Evolutionary conservation across 1,140 invertebrate genomes (phyloP).

Genomic region (Oncopeltus fasciatus): DNA sequence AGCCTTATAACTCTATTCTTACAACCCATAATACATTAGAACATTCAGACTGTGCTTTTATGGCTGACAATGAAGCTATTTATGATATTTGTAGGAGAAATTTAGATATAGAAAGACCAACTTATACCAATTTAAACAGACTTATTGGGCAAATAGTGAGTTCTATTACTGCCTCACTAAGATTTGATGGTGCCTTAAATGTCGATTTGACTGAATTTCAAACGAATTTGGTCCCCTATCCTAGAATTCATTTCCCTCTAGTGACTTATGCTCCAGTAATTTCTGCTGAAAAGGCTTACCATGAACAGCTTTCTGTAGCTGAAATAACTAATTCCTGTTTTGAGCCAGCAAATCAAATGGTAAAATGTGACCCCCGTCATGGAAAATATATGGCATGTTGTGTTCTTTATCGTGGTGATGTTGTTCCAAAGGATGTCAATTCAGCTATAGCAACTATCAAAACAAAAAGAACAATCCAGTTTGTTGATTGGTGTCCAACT

Average conservation of each 20-base stretch:
- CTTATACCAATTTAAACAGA: conserved; percentile 63
- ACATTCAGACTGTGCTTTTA: conserved; percentile 75
- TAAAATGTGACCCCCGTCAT: conserved; percentile 66
- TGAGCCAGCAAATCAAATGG: conserved; percentile 60
- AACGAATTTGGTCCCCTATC: conserved; percentile 35
- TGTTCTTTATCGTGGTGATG: conserved; percentile 53
- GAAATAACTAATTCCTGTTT: conserved; percentile 58
- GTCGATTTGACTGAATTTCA: conserved; percentile 83
- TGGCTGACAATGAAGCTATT: conserved; percentile 83
- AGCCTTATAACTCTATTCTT: conserved; percentile 77
- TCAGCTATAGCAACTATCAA: conserved; percentile 64
- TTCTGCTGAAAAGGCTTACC: conserved; percentile 45
- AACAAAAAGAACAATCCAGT: no score
- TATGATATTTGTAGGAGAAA: conserved; percentile 83
- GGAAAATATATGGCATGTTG: conserved; percentile 76
- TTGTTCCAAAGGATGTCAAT: conserved; percentile 68
- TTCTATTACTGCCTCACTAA: conserved; percentile 72
- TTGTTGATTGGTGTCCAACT: no score
- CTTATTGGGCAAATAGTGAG: conserved; percentile 75
- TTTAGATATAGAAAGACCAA: conserved; percentile 72
- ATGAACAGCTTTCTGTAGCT: conserved; percentile 42
- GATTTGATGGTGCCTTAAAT: conserved; percentile 81
- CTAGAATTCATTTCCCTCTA: no score
- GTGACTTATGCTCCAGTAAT: conserved; percentile 49
- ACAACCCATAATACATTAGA: conserved; percentile 66